Evolutionary conservation across 2,797 vertebrate genomes (phyloP), one percentile per base, ranked within the genome.

Genomic region (Aulostomus chinensis): DNA sequence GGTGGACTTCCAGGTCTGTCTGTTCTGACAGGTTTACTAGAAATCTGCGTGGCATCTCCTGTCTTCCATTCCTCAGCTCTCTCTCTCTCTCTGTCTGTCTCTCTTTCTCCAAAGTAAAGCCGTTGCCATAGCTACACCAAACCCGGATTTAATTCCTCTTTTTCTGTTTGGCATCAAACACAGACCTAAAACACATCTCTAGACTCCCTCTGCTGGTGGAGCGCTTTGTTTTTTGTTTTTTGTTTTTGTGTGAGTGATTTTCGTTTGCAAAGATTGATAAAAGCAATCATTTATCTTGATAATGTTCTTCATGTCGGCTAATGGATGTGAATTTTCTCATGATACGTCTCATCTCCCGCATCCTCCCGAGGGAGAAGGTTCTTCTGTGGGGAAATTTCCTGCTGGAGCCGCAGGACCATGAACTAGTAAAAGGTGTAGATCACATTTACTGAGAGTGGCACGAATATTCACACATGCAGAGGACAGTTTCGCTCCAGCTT

Each of bases 71-170:
- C 57, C 51, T 71, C 57, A 63, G 64, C 65, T 81, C 68, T 80
- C 70, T 78, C 64, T n/a, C n/a, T n/a, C n/a, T n/a, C n/a, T n/a
- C n/a, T n/a, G n/a, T n/a, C n/a, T n/a, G n/a, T n/a, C n/a, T n/a
- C n/a, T n/a, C n/a, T n/a, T n/a, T n/a, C n/a, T n/a, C n/a, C 70
- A 72, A 80, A 85, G 80, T 85, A 88, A 90, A 88, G 80, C 81
- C 68, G 87, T 92, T 91, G 68, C 83, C 81, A 90, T 90, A 75
- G 84, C 41, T 78, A 89, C 87, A 60, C 29, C 16, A 49, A 83
- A 76, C 70, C 77, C 43, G 39, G 68, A 76, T 84, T 83, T 82
- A 88, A 85, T 85, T 87, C 79, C 68, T 78, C 28, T 7, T 12
- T 62, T 68, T 68, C 67, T 76, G 63, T 85, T 83, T 83, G 80